A percentile compares a stretch with the other conserved stretches of the same genome.
phyloP scores from a whole-genome alignment of 1,140 invertebrate genomes.

The Papilio machaon region DNA sequence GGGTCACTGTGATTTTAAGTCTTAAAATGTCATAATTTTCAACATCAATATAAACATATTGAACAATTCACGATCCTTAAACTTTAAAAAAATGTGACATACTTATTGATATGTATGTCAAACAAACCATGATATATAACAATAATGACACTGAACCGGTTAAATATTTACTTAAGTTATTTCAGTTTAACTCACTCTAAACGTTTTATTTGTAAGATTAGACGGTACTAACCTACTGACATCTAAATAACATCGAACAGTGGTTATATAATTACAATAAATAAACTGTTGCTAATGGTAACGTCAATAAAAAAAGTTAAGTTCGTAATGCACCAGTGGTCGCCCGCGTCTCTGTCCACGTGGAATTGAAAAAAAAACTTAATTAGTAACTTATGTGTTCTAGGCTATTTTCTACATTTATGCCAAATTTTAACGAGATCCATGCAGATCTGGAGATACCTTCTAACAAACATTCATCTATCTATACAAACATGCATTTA shows the following conservation, averaged over 20 bases:
- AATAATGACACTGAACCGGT: constrained; percentile 1
- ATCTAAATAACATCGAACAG: not conserved
- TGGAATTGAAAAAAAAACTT: too few species aligned
- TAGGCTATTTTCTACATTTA: too few species aligned
- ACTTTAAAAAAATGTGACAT: not conserved
- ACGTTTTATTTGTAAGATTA: constrained; percentile 13
- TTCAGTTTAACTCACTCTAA: not conserved
- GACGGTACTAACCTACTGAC: not conserved
- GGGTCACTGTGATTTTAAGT: not conserved
- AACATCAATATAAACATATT: not conserved
- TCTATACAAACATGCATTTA: too few species aligned
- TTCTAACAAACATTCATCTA: too few species aligned
- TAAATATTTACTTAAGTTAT: constrained; percentile 18
- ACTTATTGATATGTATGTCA: not conserved
- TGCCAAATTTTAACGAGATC: too few species aligned
- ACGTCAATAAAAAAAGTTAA: too few species aligned
- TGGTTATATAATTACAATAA: not conserved
- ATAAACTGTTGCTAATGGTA: too few species aligned
- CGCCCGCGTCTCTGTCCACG: too few species aligned
- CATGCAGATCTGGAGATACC: too few species aligned
- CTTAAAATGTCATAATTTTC: too few species aligned
- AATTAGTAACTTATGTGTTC: too few species aligned
- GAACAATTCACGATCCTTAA: not conserved
- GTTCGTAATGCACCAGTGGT: too few species aligned
- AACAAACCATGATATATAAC: constrained; percentile 24